These are phyloP conservation scores for Opisthocomus hoazin DNA, from an alignment of 2,113 vertebrate genomes.

Conservation along the genomic window DNA sequence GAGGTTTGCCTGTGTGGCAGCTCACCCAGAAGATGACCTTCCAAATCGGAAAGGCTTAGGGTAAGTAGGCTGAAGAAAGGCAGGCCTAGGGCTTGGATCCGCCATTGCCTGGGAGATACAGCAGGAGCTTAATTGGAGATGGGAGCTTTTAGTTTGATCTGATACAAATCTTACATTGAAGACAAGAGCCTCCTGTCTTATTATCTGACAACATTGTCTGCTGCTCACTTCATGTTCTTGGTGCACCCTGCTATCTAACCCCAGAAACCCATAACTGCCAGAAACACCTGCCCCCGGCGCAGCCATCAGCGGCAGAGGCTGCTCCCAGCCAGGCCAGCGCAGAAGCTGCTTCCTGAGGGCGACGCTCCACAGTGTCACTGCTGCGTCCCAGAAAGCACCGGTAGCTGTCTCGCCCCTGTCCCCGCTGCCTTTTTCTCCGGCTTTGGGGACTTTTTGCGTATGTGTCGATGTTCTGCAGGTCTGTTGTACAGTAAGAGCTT, in stretches of 20 bases:
- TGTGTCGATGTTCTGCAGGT: accelerated
- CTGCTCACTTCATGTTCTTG: background rate
- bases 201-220: background rate
- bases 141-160: constrained; percentile 29
- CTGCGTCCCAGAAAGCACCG: accelerated
- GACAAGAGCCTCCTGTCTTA: background rate
- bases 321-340: background rate
- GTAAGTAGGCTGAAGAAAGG: background rate
- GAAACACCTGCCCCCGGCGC: background rate
- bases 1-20: background rate
- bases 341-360: background rate
- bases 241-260: background rate
- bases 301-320: background rate
- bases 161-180: background rate
- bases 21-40: background rate
- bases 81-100: background rate
- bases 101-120: background rate
- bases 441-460: background rate
- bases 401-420: background rate
- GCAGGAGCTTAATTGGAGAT: constrained; percentile 9
- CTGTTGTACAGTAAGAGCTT: background rate
- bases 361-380: background rate
- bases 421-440: background rate
- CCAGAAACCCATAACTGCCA: background rate
- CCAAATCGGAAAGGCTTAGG: background rate